A percentile compares a stretch with the other conserved stretches of the same genome.
These are phyloP conservation scores for Lepidocyrtinus sp. DNA, from an alignment of 2,888 invertebrate species.

Conservation along the genomic window DNA sequence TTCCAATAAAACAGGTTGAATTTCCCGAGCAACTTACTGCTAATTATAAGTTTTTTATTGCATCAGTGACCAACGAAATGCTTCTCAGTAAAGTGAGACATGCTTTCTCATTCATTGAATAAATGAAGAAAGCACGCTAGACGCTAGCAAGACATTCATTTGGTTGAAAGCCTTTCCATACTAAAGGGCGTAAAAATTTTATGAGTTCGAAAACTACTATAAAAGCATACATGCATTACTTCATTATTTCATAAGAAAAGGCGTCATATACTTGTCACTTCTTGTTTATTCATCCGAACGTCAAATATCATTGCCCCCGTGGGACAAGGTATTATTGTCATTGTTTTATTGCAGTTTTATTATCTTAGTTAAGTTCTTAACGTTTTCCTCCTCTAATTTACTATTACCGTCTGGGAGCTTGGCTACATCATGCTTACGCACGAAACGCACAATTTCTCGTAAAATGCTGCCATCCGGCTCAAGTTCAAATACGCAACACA, in stretches of 20 bases:
- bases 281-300: background rate
- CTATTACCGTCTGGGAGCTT: too few species aligned
- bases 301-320: background rate
- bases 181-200: background rate
- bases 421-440: background rate
- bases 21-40: too few species aligned
- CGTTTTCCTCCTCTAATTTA: too few species aligned
- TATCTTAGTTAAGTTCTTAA: background rate
- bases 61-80: too few species aligned
- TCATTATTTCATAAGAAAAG: background rate
- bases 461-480: background rate
- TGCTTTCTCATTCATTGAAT: too few species aligned
- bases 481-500: constrained; percentile 23
- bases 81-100: too few species aligned
- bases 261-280: constrained; percentile 44
- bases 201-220: too few species aligned
- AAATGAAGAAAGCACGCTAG: background rate
- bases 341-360: background rate
- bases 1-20: too few species aligned
- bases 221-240: too few species aligned
- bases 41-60: too few species aligned
- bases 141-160: too few species aligned
- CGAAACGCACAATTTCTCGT: background rate
- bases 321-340: background rate
- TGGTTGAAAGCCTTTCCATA: background rate